Evolutionary conservation across 2,888 invertebrate genomes (phyloP).

Genomic region (Alentia gelatinosa): DNA sequence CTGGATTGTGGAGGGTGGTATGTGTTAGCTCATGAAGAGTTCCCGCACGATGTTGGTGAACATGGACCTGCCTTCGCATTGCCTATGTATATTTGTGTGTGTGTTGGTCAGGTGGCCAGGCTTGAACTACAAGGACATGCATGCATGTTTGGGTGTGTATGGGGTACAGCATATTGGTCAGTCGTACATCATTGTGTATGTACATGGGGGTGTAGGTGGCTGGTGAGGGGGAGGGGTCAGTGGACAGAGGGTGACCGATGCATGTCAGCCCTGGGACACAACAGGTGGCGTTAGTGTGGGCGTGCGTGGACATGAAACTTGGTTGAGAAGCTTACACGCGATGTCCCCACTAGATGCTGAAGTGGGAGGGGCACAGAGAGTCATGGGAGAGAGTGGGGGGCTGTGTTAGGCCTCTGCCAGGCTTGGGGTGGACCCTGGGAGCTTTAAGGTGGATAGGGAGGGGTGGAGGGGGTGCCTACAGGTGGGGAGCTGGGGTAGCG

Average conservation of each 20-base stretch:
- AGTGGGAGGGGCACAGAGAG: background rate
- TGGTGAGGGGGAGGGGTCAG: background rate
- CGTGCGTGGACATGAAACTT: background rate
- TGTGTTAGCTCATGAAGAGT: too few relatives aligned
- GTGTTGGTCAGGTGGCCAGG: too few relatives aligned
- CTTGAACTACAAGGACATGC: too few relatives aligned
- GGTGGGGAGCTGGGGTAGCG: background rate
- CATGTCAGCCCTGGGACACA: background rate
- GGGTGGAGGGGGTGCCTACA: background rate
- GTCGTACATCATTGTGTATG: too few relatives aligned
- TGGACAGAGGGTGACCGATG: background rate
- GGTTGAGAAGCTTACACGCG: background rate
- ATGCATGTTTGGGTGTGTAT: too few relatives aligned
- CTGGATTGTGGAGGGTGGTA: too few relatives aligned
- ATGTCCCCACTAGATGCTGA: background rate
- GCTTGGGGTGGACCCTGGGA: background rate
- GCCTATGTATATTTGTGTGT: too few relatives aligned
- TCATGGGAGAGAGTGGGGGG: background rate
- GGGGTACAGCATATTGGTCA: too few relatives aligned
- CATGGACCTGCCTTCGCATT: too few relatives aligned
- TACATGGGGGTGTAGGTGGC: too few relatives aligned
- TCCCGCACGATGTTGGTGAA: too few relatives aligned
- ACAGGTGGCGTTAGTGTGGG: background rate
- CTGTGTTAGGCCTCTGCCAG: too few relatives aligned
- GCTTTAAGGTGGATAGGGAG: background rate